These are phyloP conservation scores for Oxygymnocypris stewartii DNA, from an alignment of 2,113 vertebrate genomes.

Conservation along the genomic window DNA sequence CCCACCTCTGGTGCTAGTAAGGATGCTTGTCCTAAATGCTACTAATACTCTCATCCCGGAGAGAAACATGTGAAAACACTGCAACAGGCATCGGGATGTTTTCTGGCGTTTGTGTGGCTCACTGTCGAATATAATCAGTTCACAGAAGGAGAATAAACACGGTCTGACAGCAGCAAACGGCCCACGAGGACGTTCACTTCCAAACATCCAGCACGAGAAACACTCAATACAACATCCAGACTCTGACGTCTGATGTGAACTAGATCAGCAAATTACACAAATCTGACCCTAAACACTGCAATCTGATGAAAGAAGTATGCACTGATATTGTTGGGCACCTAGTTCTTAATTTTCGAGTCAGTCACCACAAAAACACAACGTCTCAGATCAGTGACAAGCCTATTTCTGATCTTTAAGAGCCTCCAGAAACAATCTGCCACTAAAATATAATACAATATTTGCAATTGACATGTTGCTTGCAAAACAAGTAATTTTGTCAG, in stretches of 20 bases:
- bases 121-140: constrained; percentile 51
- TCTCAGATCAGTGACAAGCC: background rate
- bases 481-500: background rate
- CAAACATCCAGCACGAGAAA: constrained; percentile 7
- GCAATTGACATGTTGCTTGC: background rate
- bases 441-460: background rate
- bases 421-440: background rate
- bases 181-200: constrained; percentile 44
- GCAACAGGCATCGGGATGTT: constrained; percentile 6
- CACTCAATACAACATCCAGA: background rate
- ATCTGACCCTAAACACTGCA: background rate
- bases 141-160: constrained; percentile 46
- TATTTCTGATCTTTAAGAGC: background rate
- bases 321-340: background rate
- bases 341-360: background rate
- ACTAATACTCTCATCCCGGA: background rate
- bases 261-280: background rate
- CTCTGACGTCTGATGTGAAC: background rate
- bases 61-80: background rate
- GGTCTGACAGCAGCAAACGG: constrained; percentile 40
- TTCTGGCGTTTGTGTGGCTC: constrained; percentile 24
- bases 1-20: too few species aligned
- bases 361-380: background rate
- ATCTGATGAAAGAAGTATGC: background rate
- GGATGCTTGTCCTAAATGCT: too few species aligned